These are phyloP conservation scores for Scrobipalpa costella DNA, from an alignment of 2,888 invertebrate genomes.

Conservation along the genomic window DNA sequence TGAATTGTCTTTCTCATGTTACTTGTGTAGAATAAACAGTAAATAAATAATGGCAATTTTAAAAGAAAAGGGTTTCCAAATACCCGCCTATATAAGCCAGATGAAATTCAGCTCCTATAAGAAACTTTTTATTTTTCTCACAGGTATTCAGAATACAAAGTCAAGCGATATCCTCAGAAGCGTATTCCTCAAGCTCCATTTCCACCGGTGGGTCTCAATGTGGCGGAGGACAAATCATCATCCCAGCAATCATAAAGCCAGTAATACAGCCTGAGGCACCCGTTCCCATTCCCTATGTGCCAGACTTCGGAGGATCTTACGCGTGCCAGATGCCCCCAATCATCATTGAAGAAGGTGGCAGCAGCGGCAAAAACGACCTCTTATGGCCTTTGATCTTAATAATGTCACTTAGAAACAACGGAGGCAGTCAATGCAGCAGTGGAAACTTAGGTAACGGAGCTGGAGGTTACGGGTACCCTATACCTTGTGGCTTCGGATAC, in stretches of 20 bases:
- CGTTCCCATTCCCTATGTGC: constrained; percentile 1
- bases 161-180: constrained; percentile 1
- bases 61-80: too few relatives aligned
- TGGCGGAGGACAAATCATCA: constrained; percentile 45
- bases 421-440: constrained; percentile 27
- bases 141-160: constrained; percentile 23
- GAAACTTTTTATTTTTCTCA: background rate
- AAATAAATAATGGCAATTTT: too few relatives aligned
- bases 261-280: constrained; percentile 39
- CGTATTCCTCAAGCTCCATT: background rate
- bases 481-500: constrained; percentile 16
- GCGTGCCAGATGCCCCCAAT: constrained; percentile 44
- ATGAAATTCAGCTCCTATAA: background rate
- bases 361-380: constrained; percentile 41
- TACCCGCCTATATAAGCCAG: too few relatives aligned
- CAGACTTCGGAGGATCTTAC: background rate
- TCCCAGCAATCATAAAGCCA: constrained; percentile 57
- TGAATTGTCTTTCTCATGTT: too few relatives aligned
- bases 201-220: background rate
- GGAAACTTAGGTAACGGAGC: constrained; percentile 25
- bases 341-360: constrained; percentile 42
- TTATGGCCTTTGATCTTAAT: constrained; percentile 53
- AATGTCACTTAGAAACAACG: constrained; percentile 49
- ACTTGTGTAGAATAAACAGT: too few relatives aligned
- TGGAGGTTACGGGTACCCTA: constrained; percentile 28